Base-by-base conservation (phyloP, 1,140 invertebrate species). In the Elymnias hypermnestra region DNA sequence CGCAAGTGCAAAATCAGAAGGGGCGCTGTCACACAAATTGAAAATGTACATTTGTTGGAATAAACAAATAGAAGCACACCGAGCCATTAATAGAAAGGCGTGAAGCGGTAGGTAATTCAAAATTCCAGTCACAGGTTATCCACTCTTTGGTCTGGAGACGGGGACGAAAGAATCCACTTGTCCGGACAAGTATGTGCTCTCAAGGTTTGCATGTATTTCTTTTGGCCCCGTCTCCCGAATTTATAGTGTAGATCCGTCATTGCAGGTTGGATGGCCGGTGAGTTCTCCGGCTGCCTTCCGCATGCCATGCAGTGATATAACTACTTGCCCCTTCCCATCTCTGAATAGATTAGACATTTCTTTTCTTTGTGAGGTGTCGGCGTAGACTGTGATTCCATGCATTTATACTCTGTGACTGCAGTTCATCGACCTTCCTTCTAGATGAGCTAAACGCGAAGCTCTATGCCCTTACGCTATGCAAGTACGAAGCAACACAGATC, bases 81-180 rank as follows among this genome's bases (percentile, higher is more conserved):
- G 82, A 85, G 74, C 73, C 81, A 84, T 78, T 57, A 61, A 78
- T 71, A 77, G 70, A 74, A 77, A 81, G 73, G 78, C 72, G 69
- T 60, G 68, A 79, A 81, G 76, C 76, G 65, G 58, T 73, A 82
- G 78, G 76, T 76, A 70, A 61, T 68, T 77, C 63, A 72, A 81
- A 83, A 83, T 70, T 71, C 68, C 72, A 84, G 74, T 84, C 74
- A 83, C 81, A 83, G 71, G n/a, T n/a, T n/a, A 67, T 61, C 45
- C 47, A 38, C 50, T 44, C 51, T 40, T 21, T 50, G 40, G 46
- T 53, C 29, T 31, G 22, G 53, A 46, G 58, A 53, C 45, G 43
- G 48, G 53, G 48, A 53, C 40, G 51, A 50, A 51, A 41, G 50
- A 18, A 13, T 33, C 29, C 14, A 33, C 39, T 21, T 17, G 14